Conservation (phyloP, 30 jellyfish, hydroid and myxozoan genomes). For the Clytia hemisphaerica region DNA sequence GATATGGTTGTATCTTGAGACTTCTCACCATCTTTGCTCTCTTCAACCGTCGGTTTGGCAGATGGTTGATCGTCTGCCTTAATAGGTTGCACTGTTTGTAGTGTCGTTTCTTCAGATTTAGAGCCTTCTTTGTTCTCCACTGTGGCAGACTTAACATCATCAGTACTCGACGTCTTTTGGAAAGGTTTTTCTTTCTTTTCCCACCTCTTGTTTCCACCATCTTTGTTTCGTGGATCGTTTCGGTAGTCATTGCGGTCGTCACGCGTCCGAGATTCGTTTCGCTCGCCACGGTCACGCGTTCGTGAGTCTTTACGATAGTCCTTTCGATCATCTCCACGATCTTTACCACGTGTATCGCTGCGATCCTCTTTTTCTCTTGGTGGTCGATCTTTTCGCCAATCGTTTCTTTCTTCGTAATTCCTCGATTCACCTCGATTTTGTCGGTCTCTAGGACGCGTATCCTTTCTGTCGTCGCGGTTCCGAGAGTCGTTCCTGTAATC, state of each 20-base stretch:
- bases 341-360: slow-evolving; percentile 19
- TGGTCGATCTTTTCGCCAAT: slow-evolving; percentile 8
- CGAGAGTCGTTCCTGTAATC: background rate
- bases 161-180: no score
- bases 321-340: slow-evolving; percentile 28
- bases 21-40: slow-evolving; percentile 11
- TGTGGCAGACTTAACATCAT: no score
- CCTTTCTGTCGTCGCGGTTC: background rate
- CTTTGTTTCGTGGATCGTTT: background rate
- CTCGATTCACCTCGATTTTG: background rate
- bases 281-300: slow-evolving; percentile 13
- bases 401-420: background rate
- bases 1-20: background rate
- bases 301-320: background rate
- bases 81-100: no score
- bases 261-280: no score
- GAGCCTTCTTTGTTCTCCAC: slow-evolving; percentile 32
- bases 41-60: slow-evolving; percentile 2
- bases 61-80: slow-evolving; percentile 23
- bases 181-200: no score
- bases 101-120: slow-evolving; percentile 14
- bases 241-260: no score
- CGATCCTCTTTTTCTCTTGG: slow-evolving; percentile 22
- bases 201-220: slow-evolving; percentile 23
- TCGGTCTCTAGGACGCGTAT: background rate